A percentile compares a stretch with the other conserved stretches of the same genome.
Evolutionary conservation across 2,888 invertebrate genomes (phyloP).

Genomic region (Steinernema hermaphroditum): DNA sequence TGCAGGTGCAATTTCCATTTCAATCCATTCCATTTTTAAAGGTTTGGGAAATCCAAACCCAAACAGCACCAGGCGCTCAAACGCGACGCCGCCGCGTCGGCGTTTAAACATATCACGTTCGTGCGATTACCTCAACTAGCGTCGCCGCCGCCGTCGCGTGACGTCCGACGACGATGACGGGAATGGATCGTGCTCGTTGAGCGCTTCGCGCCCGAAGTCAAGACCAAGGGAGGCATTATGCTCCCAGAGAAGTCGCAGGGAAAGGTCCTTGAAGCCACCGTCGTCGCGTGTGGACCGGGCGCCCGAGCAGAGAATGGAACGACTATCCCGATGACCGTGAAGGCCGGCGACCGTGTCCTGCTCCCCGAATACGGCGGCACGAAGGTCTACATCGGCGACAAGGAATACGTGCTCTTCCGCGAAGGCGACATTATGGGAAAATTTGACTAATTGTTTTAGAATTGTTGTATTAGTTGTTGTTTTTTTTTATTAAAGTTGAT

Average conservation of each 20-base stretch:
- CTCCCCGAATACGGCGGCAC: slow-evolving; percentile 98
- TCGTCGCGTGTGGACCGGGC: slow-evolving; percentile 92
- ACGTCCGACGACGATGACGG: background rate
- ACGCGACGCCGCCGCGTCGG: background rate
- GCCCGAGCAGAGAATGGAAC: slow-evolving; percentile 75
- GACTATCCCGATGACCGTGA: slow-evolving; percentile 55
- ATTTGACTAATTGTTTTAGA: slow-evolving; percentile 42
- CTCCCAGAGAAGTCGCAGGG: slow-evolving; percentile 92
- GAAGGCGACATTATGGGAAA: slow-evolving; percentile 95
- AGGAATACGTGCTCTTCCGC: slow-evolving; percentile 88
- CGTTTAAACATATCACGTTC: slow-evolving; percentile 8
- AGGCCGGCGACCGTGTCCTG: slow-evolving; percentile 87
- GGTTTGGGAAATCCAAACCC: no score
- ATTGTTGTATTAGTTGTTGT: slow-evolving; percentile 11
- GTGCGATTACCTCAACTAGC: background rate
- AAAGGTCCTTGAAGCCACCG: slow-evolving; percentile 85
- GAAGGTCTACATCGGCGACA: slow-evolving; percentile 78
- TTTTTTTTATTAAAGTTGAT: no score
- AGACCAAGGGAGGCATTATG: slow-evolving; percentile 77
- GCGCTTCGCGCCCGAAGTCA: slow-evolving; percentile 83
- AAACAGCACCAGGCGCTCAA: background rate
- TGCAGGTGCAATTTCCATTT: no score
- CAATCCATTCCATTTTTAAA: no score
- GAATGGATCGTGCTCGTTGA: slow-evolving; percentile 77
- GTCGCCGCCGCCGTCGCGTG: background rate